Conservation (phyloP, 1,140 invertebrate species). For the Linepithema humile region DNA sequence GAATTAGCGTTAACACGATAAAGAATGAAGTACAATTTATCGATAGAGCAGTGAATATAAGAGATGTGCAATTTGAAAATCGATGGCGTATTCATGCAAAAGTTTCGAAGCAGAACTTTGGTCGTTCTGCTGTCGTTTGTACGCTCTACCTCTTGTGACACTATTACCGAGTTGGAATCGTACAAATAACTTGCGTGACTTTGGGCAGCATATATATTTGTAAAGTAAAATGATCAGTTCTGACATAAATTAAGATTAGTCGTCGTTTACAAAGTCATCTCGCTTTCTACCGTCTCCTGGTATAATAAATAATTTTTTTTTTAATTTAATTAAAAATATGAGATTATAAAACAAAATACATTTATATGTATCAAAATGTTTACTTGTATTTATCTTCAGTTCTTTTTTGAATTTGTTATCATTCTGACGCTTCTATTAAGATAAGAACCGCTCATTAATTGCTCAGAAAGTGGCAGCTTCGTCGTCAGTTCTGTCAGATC, state of each 20-base stretch:
- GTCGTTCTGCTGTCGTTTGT: neutral
- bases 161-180: neutral
- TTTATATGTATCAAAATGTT: neutral
- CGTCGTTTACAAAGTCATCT: neutral
- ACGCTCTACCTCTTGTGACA: neutral
- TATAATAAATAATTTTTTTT: neutral
- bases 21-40: neutral
- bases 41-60: neutral
- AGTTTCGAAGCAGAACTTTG: neutral
- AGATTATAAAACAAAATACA: neutral
- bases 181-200: neutral
- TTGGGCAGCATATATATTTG: neutral
- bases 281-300: neutral
- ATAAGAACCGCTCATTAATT: slow-evolving; percentile 36
- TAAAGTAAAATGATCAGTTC: neutral
- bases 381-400: neutral
- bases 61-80: neutral
- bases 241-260: neutral
- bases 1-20: neutral
- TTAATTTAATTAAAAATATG: neutral
- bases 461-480: slow-evolving; percentile 34
- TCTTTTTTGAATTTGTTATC: neutral
- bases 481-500: slow-evolving; percentile 13
- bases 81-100: neutral
- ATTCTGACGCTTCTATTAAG: neutral